A percentile compares a stretch with the other conserved stretches of the same genome.
Conservation (phyloP, 2,888 invertebrate genomes). For the Andricus quercusramuli region DNA sequence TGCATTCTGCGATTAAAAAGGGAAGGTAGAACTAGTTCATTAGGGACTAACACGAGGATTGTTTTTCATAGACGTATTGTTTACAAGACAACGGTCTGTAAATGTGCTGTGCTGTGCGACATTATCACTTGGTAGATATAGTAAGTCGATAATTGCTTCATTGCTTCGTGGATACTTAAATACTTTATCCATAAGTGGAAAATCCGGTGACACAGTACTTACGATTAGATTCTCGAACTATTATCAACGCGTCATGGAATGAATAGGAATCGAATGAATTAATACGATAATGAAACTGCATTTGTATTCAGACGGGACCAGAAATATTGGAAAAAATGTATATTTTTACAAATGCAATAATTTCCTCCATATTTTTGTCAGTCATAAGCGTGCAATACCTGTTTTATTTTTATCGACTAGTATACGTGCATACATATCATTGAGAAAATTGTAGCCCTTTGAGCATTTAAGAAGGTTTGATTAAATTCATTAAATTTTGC, state of each 20-base stretch:
- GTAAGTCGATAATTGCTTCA: constrained; percentile 9
- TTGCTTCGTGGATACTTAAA: not conserved
- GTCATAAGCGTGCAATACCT: too few relatives aligned
- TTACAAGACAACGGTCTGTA: not conserved
- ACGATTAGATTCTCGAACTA: not conserved
- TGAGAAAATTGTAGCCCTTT: too few relatives aligned
- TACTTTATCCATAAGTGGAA: constrained; percentile 6
- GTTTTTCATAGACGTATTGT: constrained; percentile 8
- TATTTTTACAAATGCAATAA: not conserved
- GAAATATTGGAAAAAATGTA: not conserved
- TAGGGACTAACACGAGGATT: constrained; percentile 12
- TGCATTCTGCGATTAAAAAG: constrained; percentile 15
- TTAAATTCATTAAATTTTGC: too few relatives aligned
- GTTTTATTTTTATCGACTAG: too few relatives aligned
- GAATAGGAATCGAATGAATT: not conserved
- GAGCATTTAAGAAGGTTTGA: too few relatives aligned
- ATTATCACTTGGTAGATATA: constrained; percentile 1
- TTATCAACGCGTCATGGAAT: not conserved
- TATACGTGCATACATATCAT: too few relatives aligned
- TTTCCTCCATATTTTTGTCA: not conserved
- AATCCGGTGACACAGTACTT: constrained; percentile 2
- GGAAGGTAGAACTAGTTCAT: constrained; percentile 17
- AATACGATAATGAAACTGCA: not conserved
- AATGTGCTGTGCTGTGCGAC: not conserved
- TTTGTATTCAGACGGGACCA: not conserved